Conservation (phyloP, 2,113 vertebrate species). For the Stigmatopora nigra region DNA sequence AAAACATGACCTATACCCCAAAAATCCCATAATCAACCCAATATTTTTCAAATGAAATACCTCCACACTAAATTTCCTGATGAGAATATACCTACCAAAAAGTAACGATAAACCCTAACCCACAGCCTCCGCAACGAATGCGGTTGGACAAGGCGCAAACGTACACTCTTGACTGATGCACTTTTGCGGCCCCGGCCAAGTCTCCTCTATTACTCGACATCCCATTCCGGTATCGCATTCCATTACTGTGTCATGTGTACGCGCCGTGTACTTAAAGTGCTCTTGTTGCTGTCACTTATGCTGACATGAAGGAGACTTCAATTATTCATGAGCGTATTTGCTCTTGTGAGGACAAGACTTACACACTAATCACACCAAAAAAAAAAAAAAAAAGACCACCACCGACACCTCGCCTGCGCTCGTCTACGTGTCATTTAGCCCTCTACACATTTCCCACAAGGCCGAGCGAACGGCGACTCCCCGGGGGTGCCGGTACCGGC, state of each 20-base stretch:
- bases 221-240: background rate
- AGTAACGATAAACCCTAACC: background rate
- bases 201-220: background rate
- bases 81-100: background rate
- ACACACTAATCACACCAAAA: conserved; percentile 17
- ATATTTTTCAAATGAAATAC: too few relatives aligned
- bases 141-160: background rate
- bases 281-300: background rate
- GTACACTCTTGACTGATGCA: background rate
- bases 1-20: too few relatives aligned
- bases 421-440: conserved; percentile 38
- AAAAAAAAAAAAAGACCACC: conserved; percentile 23
- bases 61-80: background rate
- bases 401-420: conserved; percentile 10
- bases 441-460: conserved; percentile 54
- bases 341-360: background rate
- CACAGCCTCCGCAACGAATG: background rate
- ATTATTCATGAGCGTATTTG: conserved; percentile 5
- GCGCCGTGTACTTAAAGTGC: background rate
- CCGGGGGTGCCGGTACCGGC: conserved; percentile 42
- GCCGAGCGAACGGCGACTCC: conserved; percentile 32
- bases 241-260: background rate
- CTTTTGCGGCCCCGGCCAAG: background rate
- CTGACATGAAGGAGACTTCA: conserved; percentile 7
- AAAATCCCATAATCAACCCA: too few relatives aligned